A percentile compares a stretch with the other conserved stretches of the same genome.
Conservation (phyloP, 2,113 vertebrate genomes). For the Eulemur rufifrons region DNA sequence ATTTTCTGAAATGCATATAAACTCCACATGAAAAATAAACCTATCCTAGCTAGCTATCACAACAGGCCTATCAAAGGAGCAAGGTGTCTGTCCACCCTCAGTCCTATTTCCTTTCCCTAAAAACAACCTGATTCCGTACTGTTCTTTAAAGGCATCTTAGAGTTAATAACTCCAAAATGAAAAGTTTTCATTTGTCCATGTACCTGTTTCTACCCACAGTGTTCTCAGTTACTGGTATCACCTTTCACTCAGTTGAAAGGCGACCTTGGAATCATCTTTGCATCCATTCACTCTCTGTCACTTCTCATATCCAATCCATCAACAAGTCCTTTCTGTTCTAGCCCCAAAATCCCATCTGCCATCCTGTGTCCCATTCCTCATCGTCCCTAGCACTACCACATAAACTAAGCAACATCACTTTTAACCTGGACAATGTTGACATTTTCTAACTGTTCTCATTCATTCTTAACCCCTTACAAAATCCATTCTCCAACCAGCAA, state of each 20-base stretch:
- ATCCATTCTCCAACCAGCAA: neutral
- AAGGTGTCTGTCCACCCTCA: neutral
- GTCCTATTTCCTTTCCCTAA: neutral
- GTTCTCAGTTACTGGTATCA: neutral
- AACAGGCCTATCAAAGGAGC: neutral
- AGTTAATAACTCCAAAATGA: neutral
- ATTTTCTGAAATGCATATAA: neutral
- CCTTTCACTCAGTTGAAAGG: neutral
- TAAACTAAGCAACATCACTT: neutral
- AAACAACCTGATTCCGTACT: neutral
- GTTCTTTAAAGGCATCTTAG: neutral
- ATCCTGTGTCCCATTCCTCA: neutral
- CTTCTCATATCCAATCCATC: neutral
- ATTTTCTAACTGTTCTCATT: slow-evolving; percentile 1
- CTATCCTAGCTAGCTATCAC: neutral
- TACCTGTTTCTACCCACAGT: neutral
- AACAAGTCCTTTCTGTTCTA: neutral
- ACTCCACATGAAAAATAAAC: neutral
- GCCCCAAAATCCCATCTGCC: neutral
- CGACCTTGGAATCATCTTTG: neutral
- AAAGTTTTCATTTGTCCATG: neutral
- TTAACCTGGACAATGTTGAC: neutral
- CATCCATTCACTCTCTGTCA: neutral
- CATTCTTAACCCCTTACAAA: neutral
- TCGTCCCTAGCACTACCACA: neutral